Base-by-base conservation (phyloP, 2,797 vertebrate species). In the Parotocinclus haroldoi region DNA sequence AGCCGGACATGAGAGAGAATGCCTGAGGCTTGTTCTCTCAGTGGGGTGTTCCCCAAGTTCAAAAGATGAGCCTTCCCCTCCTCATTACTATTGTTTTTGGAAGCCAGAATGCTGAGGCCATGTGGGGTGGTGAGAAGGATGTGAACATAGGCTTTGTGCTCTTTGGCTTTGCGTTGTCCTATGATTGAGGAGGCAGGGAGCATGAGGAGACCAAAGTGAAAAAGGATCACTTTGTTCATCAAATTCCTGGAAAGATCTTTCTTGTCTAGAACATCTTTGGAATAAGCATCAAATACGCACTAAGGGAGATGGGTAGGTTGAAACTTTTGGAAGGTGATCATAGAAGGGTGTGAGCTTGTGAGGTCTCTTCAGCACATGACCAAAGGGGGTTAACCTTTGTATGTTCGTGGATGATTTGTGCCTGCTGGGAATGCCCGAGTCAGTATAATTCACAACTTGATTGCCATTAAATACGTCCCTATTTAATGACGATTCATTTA, bases 51-150 rank as follows among this genome's bases (percentile, higher is more conserved):
- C 55, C 75, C 57, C 10, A 42, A 18, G 56, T 73, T 73, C 72
- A 82, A 45, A 87, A 84, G 81, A 85, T 85, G 66, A 70, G 58
- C 72, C 0, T 61, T 74, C 85, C 85, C 84, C 84, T 84, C 77
- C 80, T 68, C 75, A 64, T 68, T 60, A 68, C 54, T 66, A 68
- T 87, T 87, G 86, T 86, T 72, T 76, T 66, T 72, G 73, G 64
- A 79, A 63, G 60, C 46, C 72, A 64, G 60, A 36, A 2, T 66
- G 52, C 73, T 88, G 79, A 86, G 76, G 77, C 85, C 86, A 81
- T 80, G 17, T 65, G 73, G 80, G 46, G 42, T 76, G 27, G 72
- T 64, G 53, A 59, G 76, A 73, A 73, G 48, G 19, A 48, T 14
- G 45, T 19, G 49, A 73, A 55, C 48, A 27, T 27, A 9, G 4